Percentiles rank a stretch among this genome's conserved stretches.
Evolutionary conservation across 1,140 invertebrate species (phyloP).

Genomic region (Temnothorax nylanderi): DNA sequence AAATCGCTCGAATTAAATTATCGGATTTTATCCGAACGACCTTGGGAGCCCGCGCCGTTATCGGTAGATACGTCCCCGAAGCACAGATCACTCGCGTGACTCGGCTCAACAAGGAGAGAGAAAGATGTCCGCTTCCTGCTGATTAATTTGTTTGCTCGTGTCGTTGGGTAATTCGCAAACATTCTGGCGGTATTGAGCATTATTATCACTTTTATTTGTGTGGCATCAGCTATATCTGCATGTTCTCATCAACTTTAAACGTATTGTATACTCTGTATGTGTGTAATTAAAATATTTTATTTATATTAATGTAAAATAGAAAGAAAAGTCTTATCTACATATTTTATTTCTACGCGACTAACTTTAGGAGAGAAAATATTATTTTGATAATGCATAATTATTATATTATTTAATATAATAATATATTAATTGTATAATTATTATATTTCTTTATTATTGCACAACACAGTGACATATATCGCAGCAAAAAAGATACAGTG

Average conservation of each 20-base stretch:
- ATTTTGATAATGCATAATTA: neutral
- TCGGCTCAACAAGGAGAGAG: conserved; percentile 1
- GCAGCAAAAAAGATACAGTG: neutral
- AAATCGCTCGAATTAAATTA: conserved; percentile 46
- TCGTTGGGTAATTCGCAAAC: conserved; percentile 28
- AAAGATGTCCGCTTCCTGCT: conserved; percentile 30
- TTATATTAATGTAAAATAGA: neutral
- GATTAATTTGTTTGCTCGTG: conserved; percentile 54
- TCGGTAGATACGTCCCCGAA: conserved; percentile 31
- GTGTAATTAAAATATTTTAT: neutral
- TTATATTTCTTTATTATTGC: neutral
- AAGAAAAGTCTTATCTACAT: neutral
- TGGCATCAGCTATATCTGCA: neutral
- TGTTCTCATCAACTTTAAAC: neutral
- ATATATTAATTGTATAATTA: neutral
- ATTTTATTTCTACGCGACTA: conserved; percentile 3
- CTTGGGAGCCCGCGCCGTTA: conserved; percentile 49
- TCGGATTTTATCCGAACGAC: conserved; percentile 62
- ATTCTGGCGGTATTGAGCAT: neutral
- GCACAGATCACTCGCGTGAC: conserved; percentile 35
- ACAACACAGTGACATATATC: neutral
- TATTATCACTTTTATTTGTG: conserved; percentile 13
- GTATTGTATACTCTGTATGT: neutral
- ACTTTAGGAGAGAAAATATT: neutral
- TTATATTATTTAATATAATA: neutral